phyloP scores from a whole-genome alignment of 1,140 invertebrate species.

The Drosophila lini region DNA sequence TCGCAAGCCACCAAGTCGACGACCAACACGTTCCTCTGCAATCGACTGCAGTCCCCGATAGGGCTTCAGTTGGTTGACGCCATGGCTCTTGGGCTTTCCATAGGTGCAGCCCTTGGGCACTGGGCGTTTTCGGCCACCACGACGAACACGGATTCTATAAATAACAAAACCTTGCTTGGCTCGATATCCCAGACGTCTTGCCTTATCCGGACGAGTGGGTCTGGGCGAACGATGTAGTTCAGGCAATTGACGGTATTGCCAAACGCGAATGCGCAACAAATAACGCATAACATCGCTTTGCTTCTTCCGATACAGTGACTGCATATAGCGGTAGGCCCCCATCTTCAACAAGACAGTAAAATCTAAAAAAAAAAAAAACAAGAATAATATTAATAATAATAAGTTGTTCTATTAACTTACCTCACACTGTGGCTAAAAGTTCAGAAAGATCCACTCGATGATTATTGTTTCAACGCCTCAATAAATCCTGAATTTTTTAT shows the following conservation, averaged over 20 bases:
- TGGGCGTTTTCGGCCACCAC: conserved; percentile 99
- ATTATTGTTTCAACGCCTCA: conserved; percentile 82
- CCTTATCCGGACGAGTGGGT: conserved; percentile 99
- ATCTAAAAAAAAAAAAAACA: conserved; percentile 2
- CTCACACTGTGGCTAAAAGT: conserved; percentile 18
- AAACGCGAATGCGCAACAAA: conserved; percentile 96
- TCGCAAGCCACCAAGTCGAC: conserved; percentile 95
- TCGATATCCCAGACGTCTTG: conserved; percentile 97
- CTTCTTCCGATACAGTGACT: conserved; percentile 99
- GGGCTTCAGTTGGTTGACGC: conserved; percentile 99
- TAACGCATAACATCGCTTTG: conserved; percentile 98
- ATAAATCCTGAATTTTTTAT: conserved; percentile 64
- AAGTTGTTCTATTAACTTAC: neutral
- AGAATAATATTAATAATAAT: too few relatives aligned
- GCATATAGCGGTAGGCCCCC: conserved; percentile 99
- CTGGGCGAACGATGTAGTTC: conserved; percentile 96
- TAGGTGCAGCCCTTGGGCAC: conserved; percentile 99
- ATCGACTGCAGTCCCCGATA: conserved; percentile 97
- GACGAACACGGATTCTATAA: conserved; percentile 98
- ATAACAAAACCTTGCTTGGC: conserved; percentile 99
- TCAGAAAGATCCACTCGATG: conserved; percentile 46
- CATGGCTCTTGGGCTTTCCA: conserved; percentile 99
- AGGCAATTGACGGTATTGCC: conserved; percentile 99
- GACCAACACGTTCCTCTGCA: conserved; percentile 98
- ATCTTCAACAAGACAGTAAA: conserved; percentile 86